A percentile compares a stretch with the other conserved stretches of the same genome.
These are phyloP conservation scores for Ormia ochracea DNA, from an alignment of 2,888 invertebrate species.

Conservation along the genomic window DNA sequence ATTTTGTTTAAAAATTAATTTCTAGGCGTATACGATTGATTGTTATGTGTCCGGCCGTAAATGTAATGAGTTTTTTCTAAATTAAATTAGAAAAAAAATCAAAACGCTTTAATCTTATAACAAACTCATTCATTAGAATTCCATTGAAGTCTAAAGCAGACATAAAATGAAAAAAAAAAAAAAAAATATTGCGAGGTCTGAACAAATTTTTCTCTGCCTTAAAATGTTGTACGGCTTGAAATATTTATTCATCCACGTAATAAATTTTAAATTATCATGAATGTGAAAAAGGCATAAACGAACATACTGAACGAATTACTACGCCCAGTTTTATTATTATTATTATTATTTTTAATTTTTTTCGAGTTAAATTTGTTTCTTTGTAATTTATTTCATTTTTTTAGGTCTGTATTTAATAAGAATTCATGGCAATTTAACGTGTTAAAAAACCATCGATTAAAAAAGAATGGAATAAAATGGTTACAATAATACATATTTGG, in stretches of 20 bases:
- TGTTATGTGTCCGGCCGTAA: conserved; percentile 41
- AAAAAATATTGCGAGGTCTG: conserved; percentile 24
- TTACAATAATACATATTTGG: conserved; percentile 11
- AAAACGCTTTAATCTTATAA: background rate
- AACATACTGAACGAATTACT: background rate
- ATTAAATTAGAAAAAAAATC: background rate
- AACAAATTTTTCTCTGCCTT: background rate
- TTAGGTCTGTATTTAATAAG: background rate
- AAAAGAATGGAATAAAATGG: conserved; percentile 9
- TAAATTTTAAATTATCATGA: conserved; percentile 54
- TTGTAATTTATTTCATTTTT: background rate
- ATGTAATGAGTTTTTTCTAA: conserved; percentile 45
- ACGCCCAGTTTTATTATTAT: conserved; percentile 51
- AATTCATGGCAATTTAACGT: conserved; percentile 48
- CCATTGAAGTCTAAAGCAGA: conserved; percentile 22
- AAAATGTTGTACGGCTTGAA: conserved; percentile 13
- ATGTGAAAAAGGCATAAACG: background rate
- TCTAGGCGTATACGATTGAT: conserved; percentile 36
- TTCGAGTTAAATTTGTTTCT: conserved; percentile 3
- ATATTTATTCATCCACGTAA: conserved; percentile 37
- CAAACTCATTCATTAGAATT: conserved; percentile 39
- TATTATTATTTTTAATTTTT: no score
- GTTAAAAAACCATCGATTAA: conserved; percentile 45
- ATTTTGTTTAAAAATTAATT: conserved; percentile 34
- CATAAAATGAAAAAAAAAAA: background rate